Evolutionary conservation across 2,113 vertebrate species (phyloP).

Genomic region (Pterocles gutturalis): DNA sequence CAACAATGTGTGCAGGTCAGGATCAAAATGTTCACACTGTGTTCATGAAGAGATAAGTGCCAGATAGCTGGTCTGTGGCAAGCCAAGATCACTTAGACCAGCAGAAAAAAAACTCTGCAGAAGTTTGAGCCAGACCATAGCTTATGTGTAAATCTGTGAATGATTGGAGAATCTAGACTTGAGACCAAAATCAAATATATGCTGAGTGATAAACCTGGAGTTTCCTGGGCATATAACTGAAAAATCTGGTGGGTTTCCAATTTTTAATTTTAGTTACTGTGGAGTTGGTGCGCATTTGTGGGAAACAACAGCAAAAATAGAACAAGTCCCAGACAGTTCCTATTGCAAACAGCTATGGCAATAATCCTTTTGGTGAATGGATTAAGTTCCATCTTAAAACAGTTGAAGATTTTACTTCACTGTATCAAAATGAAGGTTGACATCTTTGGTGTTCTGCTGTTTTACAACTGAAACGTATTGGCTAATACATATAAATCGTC

Average conservation of each 20-base stretch:
- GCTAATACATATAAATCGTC: neutral
- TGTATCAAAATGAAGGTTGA: neutral
- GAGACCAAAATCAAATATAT: neutral
- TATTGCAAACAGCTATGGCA: neutral
- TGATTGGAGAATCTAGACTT: neutral
- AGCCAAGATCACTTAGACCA: neutral
- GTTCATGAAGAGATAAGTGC: neutral
- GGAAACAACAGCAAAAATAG: neutral
- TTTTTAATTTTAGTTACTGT: neutral
- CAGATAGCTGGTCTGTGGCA: neutral
- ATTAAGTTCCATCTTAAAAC: neutral
- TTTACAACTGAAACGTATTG: neutral
- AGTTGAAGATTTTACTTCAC: neutral
- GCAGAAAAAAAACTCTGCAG: neutral
- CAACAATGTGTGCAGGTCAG: neutral
- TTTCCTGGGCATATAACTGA: neutral
- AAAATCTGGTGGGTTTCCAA: neutral
- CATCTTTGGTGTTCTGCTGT: neutral
- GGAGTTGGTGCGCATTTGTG: neutral
- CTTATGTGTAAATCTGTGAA: neutral
- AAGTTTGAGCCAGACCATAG: neutral
- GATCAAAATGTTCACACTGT: neutral
- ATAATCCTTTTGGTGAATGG: neutral
- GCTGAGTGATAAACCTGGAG: neutral
- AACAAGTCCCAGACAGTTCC: neutral